A percentile compares a stretch with the other conserved stretches of the same genome.
These are phyloP conservation scores for Neoascia interrupta DNA, from an alignment of 2,888 invertebrate genomes.

Conservation along the genomic window DNA sequence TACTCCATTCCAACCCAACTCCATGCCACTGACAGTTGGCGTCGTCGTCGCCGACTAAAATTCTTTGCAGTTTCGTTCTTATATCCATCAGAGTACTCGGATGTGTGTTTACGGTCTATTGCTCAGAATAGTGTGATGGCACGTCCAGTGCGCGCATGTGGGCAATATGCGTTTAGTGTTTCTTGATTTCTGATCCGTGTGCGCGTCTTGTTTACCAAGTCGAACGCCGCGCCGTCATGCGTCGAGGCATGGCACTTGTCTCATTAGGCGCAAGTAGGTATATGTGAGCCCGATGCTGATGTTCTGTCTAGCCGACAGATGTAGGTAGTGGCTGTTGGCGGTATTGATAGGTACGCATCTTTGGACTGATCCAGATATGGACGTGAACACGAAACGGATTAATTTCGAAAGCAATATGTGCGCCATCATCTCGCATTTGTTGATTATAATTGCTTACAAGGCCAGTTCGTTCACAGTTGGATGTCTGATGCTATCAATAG, in stretches of 20 bases:
- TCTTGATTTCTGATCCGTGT: slow-evolving; percentile 47
- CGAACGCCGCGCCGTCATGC: slow-evolving; percentile 55
- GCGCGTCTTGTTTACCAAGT: slow-evolving; percentile 59
- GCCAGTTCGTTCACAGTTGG: slow-evolving; percentile 6
- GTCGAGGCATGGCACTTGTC: slow-evolving; percentile 48
- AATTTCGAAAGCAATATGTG: slow-evolving; percentile 59
- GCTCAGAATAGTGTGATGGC: slow-evolving; percentile 37
- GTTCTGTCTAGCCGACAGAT: slow-evolving; percentile 50
- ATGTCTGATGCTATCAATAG: not conserved
- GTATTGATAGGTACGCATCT: not conserved
- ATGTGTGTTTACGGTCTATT: slow-evolving; percentile 40
- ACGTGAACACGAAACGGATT: slow-evolving; percentile 58
- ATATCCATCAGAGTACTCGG: slow-evolving; percentile 15
- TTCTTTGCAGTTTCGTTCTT: slow-evolving; percentile 39
- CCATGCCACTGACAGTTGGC: not conserved
- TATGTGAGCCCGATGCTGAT: slow-evolving; percentile 28
- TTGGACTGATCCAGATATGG: slow-evolving; percentile 38
- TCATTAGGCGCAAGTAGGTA: slow-evolving; percentile 63
- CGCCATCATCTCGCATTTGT: slow-evolving; percentile 41
- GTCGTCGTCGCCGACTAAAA: not conserved
- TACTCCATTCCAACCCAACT: too few species aligned
- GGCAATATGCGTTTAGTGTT: slow-evolving; percentile 42
- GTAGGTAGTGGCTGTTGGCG: slow-evolving; percentile 48
- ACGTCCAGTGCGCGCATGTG: slow-evolving; percentile 27
- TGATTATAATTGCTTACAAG: slow-evolving; percentile 59